Conservation (phyloP, 2,888 invertebrate species). For the Drosophila tanythrix region DNA sequence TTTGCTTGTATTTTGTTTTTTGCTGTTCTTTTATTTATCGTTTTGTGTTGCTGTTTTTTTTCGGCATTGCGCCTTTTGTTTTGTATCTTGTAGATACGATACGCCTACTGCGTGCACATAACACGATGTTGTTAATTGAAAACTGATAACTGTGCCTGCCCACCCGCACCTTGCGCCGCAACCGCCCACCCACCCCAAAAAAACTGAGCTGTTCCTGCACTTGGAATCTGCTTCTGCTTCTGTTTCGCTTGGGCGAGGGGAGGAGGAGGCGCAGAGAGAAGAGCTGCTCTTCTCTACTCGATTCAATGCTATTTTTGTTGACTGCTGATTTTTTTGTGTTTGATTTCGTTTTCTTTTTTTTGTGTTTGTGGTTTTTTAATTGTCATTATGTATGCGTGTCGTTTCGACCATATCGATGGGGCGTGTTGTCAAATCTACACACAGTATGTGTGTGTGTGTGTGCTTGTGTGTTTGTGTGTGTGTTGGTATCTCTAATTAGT, state of each 20-base stretch:
- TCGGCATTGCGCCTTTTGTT: constrained; percentile 54
- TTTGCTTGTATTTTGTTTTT: constrained; percentile 4
- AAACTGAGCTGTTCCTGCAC: constrained; percentile 36
- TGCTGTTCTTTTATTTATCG: constrained; percentile 15
- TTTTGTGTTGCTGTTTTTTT: constrained; percentile 26
- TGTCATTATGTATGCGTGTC: constrained; percentile 74
- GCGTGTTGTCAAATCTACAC: constrained; percentile 37
- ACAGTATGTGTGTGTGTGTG: neutral
- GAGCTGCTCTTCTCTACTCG: neutral
- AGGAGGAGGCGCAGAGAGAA: neutral
- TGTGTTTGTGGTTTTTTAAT: constrained; percentile 58
- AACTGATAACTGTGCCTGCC: constrained; percentile 70
- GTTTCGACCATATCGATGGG: constrained; percentile 45
- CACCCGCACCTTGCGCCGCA: neutral
- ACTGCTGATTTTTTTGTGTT: constrained; percentile 21
- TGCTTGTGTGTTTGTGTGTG: constrained; percentile 28
- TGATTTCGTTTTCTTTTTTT: constrained; percentile 8
- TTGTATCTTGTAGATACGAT: constrained; percentile 64
- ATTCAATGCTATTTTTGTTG: constrained; percentile 15
- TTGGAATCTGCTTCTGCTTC: constrained; percentile 51
- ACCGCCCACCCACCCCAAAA: neutral
- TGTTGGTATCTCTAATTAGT: constrained; percentile 74
- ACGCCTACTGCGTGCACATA: constrained; percentile 64
- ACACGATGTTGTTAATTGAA: constrained; percentile 81
- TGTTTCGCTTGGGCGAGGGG: neutral